phyloP scores from a whole-genome alignment of 2,113 vertebrate genomes.

The Gallinago media region DNA sequence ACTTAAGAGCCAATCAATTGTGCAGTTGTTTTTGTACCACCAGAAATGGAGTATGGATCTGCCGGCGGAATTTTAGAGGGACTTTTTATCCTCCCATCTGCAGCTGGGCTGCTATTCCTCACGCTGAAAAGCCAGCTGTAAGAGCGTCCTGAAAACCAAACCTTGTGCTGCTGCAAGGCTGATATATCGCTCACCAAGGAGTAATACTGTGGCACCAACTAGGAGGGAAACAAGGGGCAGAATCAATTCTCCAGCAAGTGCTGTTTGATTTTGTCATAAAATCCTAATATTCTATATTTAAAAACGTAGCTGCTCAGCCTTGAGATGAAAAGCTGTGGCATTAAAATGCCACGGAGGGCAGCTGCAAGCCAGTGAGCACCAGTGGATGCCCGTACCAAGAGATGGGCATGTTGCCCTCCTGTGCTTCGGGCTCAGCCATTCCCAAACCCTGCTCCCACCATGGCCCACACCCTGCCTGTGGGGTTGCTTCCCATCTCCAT shows the following conservation, averaged over 20 bases:
- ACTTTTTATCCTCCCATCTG: conserved; percentile 41
- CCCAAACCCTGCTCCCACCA: background rate
- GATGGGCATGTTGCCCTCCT: accelerated
- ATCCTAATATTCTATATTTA: conserved; percentile 36
- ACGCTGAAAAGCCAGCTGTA: background rate
- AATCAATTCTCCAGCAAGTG: conserved; percentile 65
- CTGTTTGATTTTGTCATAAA: conserved; percentile 68
- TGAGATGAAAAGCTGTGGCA: background rate
- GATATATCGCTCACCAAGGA: background rate
- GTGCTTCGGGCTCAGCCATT: background rate
- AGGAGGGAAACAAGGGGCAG: conserved; percentile 23
- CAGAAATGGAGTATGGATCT: conserved; percentile 57
- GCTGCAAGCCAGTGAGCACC: background rate
- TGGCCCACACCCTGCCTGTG: background rate
- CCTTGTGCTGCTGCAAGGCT: background rate
- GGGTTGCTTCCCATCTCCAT: accelerated
- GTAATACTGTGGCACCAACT: background rate
- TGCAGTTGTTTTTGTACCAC: background rate
- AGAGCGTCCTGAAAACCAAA: conserved; percentile 8
- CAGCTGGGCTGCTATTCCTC: conserved; percentile 38
- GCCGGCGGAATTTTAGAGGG: conserved; percentile 25
- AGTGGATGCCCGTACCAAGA: accelerated
- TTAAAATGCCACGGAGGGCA: background rate
- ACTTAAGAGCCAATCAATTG: conserved; percentile 38
- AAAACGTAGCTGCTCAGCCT: conserved; percentile 1